Base-by-base conservation (phyloP, 2,888 invertebrate species). In the Agrotis clavis region DNA sequence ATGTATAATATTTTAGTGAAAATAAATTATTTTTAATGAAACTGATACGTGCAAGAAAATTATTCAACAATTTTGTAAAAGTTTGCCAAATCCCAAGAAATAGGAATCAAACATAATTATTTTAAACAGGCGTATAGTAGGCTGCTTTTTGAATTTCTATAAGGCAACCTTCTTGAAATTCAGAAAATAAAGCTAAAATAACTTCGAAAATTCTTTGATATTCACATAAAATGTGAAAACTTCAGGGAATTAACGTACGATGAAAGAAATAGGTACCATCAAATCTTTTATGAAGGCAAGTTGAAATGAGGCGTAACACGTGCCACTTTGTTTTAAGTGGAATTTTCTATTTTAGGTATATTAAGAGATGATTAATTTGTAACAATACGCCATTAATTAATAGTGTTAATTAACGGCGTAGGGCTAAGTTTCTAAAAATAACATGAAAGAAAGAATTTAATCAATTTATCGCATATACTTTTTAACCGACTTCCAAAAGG, bases 111-210 rank as follows among this genome's bases (percentile, higher is more conserved):
- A 14, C 21, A 13, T 14, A 57, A 30, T 30, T 56, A 30, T 30
- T 30, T 14, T 45, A 48, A 48, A 35, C 47, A 41, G 14, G 30
- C 45, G 35, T 14, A 21, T 30, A 6, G n/a, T 11, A 53, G 13
- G 9, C 47, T 64, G 35, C 21, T 51, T 48, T 19, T 45, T 41
- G 47, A 72, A 62, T 71, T 4, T 45, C 14, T 62, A 45, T 50
- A 11, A 45, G n/a, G 19, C 13, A 45, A 53, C 18, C 54, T 67
- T 35, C 9, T 61, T 66, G 25, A 61, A 21, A 67, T 67, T 74
- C 74, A 19, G 21, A 25, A 21, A n/a, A 5, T 35, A 14, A 56
- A 60, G 7, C 18, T 51, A 41, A 47, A 70, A 71, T 61, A 61
- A 61, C 21, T 69, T 61, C 16, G 14, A 62, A 16, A 30, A 60